These are phyloP conservation scores for Scaptomyza graminum DNA, from an alignment of 1,140 invertebrate species.

Conservation along the genomic window DNA sequence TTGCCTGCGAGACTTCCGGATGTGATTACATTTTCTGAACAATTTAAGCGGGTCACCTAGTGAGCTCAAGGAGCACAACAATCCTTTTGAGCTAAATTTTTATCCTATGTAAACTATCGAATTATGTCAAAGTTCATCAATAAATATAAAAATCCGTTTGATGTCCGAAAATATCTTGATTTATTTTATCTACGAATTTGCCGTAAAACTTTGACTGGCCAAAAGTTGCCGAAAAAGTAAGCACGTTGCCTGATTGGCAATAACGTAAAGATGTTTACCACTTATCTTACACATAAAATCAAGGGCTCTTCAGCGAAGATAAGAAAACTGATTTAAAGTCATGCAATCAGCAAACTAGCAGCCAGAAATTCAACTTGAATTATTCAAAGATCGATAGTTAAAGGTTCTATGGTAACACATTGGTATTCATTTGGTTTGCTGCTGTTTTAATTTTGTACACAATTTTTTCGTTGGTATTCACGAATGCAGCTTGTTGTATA, in stretches of 20 bases:
- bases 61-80: neutral
- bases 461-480: neutral
- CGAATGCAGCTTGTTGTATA: neutral
- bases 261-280: neutral
- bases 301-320: constrained; percentile 16
- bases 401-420: neutral
- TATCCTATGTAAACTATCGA: neutral
- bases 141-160: neutral
- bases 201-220: neutral
- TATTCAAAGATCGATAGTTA: constrained; percentile 10
- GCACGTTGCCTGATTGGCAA: constrained; percentile 20
- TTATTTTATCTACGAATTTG: neutral
- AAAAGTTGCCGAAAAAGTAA: constrained; percentile 1
- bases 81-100: neutral
- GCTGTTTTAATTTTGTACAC: neutral
- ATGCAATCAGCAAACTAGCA: constrained; percentile 20
- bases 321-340: neutral
- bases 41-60: constrained; percentile 8
- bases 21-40: constrained; percentile 10
- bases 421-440: constrained; percentile 35
- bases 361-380: constrained; percentile 13
- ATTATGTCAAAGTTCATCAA: neutral
- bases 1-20: constrained; percentile 21
- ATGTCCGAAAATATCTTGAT: too few relatives aligned
- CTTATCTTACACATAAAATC: constrained; percentile 7